Base-by-base conservation (phyloP, 2,113 vertebrate species). In the Deroptyus accipitrinus region DNA sequence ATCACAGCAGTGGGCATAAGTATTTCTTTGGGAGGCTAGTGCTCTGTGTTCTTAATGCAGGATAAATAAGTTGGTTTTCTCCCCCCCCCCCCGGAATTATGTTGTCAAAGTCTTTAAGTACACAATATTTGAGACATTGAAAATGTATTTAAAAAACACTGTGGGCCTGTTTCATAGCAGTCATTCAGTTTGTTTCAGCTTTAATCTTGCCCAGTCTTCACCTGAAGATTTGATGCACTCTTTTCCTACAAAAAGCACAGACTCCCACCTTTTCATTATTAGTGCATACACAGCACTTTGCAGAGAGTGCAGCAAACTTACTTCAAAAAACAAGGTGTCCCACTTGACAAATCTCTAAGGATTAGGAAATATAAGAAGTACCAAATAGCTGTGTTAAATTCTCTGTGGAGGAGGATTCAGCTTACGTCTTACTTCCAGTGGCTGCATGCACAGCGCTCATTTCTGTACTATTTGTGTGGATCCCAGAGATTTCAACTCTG, bases 91-190 rank as follows among this genome's bases (percentile, higher is more conserved):
- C 23, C 88, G 52, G 85, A 96, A 95, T 92, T 94, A 72, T 49
- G 63, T 82, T 97, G 95, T 97, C 94, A 94, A 83, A 91, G 64
- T 70, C 88, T 88, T 81, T 95, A 85, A 81, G 88, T 95, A 88
- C 91, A 78, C 94, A 94, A 78, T 86, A 86, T 59, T 81, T 48
- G 62, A 90, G 57, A n/a, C 10, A 35, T 72, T 94, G 76, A 80
- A 88, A 66, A 84, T 88, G 90, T 84, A 88, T 86, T 88, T 5
- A 44, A 88, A 86, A 92, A 51, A 33, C 48, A 49, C 77, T 88
- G 83, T 61, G 39, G 51, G 37, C 48, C 54, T 62, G 57, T 94
- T 96, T 96, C 2, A 0, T 75, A 52, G 64, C 33, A 92, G 48
- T 55, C 23, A 31, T 67, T 90, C 57, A 69, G 17, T 86, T 95